phyloP scores from a whole-genome alignment of 2,113 vertebrate species.

The Hipposideros armiger region DNA sequence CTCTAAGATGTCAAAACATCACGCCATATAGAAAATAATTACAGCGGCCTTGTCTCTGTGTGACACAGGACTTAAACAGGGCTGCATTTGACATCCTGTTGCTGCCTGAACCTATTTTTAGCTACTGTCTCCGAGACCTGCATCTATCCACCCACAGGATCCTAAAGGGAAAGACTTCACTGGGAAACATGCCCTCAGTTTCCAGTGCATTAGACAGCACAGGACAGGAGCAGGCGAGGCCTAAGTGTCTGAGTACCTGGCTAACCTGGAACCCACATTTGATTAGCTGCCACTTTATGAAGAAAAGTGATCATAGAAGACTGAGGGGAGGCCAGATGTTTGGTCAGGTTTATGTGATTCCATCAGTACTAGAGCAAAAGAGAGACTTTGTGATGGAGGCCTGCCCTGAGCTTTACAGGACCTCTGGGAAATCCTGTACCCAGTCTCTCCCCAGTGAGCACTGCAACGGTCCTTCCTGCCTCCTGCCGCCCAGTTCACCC shows the following conservation, averaged over 20 bases:
- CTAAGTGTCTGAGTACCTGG: background rate
- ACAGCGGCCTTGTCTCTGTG: accelerated
- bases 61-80: background rate
- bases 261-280: accelerated
- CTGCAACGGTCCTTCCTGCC: accelerated
- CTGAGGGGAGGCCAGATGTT: background rate
- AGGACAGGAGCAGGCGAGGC: background rate
- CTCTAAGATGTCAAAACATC: background rate
- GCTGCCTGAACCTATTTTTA: background rate
- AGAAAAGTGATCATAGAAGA: background rate
- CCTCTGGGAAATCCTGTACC: background rate
- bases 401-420: accelerated
- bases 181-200: accelerated
- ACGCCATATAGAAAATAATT: background rate
- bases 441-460: background rate
- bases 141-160: background rate
- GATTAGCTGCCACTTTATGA: background rate
- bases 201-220: accelerated
- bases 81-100: background rate
- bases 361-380: background rate
- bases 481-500: background rate
- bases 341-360: background rate
- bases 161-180: background rate
- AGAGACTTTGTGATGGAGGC: background rate
- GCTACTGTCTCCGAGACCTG: background rate